Percentiles rank a stretch among this genome's conserved stretches.
Conservation (phyloP, 2,888 invertebrate genomes). For the Papilio elwesi region DNA sequence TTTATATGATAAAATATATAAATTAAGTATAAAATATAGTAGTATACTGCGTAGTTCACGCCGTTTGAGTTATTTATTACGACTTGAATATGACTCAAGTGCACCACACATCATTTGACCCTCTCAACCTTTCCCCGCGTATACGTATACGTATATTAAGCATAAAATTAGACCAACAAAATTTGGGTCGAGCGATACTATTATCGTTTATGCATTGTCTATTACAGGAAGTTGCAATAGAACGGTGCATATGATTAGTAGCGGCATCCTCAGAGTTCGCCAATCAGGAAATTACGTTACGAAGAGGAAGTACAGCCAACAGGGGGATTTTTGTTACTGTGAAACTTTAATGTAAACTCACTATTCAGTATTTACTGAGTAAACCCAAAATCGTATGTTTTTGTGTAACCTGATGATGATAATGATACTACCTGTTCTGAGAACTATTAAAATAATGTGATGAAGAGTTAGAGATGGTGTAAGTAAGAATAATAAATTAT, state of each 20-base stretch:
- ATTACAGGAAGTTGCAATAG: slow-evolving; percentile 37
- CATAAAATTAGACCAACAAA: slow-evolving; percentile 29
- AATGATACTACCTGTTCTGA: no score
- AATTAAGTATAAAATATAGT: background rate
- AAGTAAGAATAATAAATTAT: no score
- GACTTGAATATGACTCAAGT: slow-evolving; percentile 5
- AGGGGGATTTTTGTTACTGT: background rate
- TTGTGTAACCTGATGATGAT: no score
- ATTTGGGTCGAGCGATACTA: slow-evolving; percentile 38
- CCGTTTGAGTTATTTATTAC: background rate
- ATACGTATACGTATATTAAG: background rate
- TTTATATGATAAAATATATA: background rate
- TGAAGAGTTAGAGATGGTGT: no score
- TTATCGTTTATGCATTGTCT: slow-evolving; percentile 39
- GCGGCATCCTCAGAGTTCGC: slow-evolving; percentile 22
- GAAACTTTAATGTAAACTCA: background rate
- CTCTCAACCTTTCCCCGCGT: slow-evolving; percentile 25
- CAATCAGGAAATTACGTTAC: slow-evolving; percentile 5
- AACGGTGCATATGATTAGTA: slow-evolving; percentile 29
- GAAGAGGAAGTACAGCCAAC: slow-evolving; percentile 5
- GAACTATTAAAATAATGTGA: no score
- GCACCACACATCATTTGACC: slow-evolving; percentile 11
- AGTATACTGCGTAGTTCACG: background rate
- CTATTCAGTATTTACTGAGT: no score
- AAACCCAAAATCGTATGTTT: no score